Evolutionary conservation across 1,140 invertebrate species (phyloP).

Genomic region (Atta colombica): DNA sequence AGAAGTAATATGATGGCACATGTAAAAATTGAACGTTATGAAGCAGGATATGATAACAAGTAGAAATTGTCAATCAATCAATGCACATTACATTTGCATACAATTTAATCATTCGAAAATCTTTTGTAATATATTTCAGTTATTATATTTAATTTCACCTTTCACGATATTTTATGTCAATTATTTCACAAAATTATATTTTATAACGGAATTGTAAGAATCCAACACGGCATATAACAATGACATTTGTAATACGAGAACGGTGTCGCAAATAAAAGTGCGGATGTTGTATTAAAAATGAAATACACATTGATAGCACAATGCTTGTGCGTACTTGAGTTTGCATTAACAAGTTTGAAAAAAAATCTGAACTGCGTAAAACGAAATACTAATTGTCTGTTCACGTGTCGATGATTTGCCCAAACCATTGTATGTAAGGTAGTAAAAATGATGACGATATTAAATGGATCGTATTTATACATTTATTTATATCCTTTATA

Average conservation of each 20-base stretch:
- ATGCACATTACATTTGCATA: neutral
- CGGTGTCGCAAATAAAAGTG: constrained; percentile 17
- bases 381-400: neutral
- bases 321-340: neutral
- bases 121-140: neutral
- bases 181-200: constrained; percentile 29
- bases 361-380: neutral
- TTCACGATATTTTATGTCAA: neutral
- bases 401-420: neutral
- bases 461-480: constrained; percentile 13
- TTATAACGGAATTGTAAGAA: neutral
- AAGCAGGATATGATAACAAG: neutral
- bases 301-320: neutral
- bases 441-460: constrained; percentile 29
- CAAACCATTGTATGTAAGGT: neutral
- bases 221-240: neutral
- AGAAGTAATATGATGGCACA: neutral
- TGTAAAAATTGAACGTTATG: neutral
- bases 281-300: constrained; percentile 31
- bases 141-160: neutral
- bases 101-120: neutral
- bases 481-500: constrained; percentile 37
- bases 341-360: constrained; percentile 9
- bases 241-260: constrained; percentile 19
- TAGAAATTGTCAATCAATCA: neutral